Evolutionary conservation across 2,113 vertebrate genomes (phyloP).

Genomic region (Ornithorhynchus anatinus): DNA sequence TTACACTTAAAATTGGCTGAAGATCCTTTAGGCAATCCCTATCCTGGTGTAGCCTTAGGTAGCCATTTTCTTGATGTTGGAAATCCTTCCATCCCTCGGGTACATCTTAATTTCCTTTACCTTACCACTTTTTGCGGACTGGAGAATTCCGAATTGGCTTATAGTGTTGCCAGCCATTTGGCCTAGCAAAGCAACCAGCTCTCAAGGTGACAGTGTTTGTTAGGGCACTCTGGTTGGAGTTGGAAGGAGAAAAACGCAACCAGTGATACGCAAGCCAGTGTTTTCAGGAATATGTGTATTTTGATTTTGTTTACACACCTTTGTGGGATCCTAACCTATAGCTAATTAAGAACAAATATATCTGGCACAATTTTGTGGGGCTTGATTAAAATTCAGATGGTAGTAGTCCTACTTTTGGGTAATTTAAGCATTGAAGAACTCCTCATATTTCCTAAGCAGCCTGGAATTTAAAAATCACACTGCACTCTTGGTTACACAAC

Average conservation of each 20-base stretch:
- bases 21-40: background rate
- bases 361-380: background rate
- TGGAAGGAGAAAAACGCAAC: background rate
- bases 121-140: slow-evolving; percentile 3
- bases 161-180: slow-evolving; percentile 34
- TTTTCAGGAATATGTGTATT: background rate
- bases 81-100: slow-evolving; percentile 9
- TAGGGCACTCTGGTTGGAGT: background rate
- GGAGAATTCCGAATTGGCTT: slow-evolving; percentile 8
- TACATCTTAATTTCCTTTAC: slow-evolving; percentile 37
- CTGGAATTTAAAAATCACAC: no score
- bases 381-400: slow-evolving; percentile 7
- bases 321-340: background rate
- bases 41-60: background rate
- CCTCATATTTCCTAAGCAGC: no score
- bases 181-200: background rate
- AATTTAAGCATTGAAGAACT: background rate
- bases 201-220: background rate
- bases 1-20: slow-evolving; percentile 16
- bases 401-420: background rate
- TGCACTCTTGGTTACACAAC: no score
- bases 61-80: slow-evolving; percentile 15
- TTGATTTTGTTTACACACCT: background rate
- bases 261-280: background rate
- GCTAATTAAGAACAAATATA: background rate